These are phyloP conservation scores for Syngnathus scovelli DNA, from an alignment of 2,113 vertebrate genomes.

Conservation along the genomic window DNA sequence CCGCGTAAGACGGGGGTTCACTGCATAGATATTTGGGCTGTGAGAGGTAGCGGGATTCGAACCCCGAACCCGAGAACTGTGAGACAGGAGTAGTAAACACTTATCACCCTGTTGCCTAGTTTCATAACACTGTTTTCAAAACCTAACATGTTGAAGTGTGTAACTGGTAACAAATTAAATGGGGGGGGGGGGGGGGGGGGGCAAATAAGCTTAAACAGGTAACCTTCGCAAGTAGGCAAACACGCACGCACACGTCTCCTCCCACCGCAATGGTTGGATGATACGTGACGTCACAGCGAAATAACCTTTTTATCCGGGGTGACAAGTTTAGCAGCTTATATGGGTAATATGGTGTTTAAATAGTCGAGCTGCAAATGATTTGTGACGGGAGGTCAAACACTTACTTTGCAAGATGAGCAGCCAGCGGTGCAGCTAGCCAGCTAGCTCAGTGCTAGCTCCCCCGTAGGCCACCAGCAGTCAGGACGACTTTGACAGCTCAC, in stretches of 20 bases:
- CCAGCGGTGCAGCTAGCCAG: neutral
- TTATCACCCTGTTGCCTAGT: no score
- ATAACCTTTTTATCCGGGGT: neutral
- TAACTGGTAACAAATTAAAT: neutral
- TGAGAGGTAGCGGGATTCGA: neutral
- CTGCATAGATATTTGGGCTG: no score
- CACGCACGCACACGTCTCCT: neutral
- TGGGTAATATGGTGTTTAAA: no score
- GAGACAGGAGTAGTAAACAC: no score
- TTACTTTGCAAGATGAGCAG: neutral
- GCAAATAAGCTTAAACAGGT: neutral
- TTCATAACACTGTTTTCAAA: neutral
- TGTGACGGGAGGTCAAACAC: neutral
- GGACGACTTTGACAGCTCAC: constrained; percentile 2
- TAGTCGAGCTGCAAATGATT: neutral
- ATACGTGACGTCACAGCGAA: neutral
- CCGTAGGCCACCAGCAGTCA: constrained; percentile 1
- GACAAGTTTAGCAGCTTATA: neutral
- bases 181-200: neutral
- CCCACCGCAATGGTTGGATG: neutral
- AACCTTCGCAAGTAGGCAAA: neutral
- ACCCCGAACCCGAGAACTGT: no score
- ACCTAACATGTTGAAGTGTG: neutral
- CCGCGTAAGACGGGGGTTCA: no score
- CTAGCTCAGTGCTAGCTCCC: neutral